These are phyloP conservation scores for Plutomurus gul DNA, from an alignment of 1,140 invertebrate species.

Conservation along the genomic window DNA sequence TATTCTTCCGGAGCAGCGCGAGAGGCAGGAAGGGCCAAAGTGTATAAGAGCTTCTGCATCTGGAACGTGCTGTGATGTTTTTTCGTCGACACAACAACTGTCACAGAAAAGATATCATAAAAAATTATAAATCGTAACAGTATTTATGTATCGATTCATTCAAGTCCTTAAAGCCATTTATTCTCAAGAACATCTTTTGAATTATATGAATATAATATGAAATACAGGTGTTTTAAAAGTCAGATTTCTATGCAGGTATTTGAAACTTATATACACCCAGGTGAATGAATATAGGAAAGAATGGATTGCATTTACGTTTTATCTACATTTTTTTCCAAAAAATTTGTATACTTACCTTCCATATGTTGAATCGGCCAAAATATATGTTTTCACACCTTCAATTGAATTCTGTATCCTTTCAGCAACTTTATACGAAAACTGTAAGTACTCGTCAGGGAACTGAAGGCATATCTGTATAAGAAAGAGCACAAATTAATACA, in stretches of 20 bases:
- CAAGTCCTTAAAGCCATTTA: too few species aligned
- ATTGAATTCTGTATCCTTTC: slow-evolving; percentile 66
- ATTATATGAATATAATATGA: neutral
- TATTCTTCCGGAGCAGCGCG: slow-evolving; percentile 66
- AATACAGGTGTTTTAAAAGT: too few species aligned
- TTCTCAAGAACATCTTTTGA: too few species aligned
- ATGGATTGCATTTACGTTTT: too few species aligned
- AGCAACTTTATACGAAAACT: slow-evolving; percentile 71
- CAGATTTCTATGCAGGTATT: too few species aligned
- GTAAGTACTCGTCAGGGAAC: slow-evolving; percentile 83
- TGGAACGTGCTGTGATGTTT: slow-evolving; percentile 81
- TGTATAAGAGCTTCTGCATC: slow-evolving; percentile 83
- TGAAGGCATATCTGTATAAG: slow-evolving; percentile 78
- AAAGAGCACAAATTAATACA: neutral
- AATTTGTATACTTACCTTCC: slow-evolving; percentile 69
- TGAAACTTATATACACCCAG: too few species aligned
- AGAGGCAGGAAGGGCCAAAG: slow-evolving; percentile 87
- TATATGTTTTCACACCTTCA: slow-evolving; percentile 68
- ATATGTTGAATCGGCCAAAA: slow-evolving; percentile 91
- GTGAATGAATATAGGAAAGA: too few species aligned
- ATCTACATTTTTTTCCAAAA: neutral
- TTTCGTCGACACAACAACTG: slow-evolving; percentile 91
- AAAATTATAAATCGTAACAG: too few species aligned
- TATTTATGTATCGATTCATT: too few species aligned
- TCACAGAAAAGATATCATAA: slow-evolving; percentile 54